Conservation (phyloP, 53 echinoderm and acorn worm genomes). For the Crossaster papposus region DNA sequence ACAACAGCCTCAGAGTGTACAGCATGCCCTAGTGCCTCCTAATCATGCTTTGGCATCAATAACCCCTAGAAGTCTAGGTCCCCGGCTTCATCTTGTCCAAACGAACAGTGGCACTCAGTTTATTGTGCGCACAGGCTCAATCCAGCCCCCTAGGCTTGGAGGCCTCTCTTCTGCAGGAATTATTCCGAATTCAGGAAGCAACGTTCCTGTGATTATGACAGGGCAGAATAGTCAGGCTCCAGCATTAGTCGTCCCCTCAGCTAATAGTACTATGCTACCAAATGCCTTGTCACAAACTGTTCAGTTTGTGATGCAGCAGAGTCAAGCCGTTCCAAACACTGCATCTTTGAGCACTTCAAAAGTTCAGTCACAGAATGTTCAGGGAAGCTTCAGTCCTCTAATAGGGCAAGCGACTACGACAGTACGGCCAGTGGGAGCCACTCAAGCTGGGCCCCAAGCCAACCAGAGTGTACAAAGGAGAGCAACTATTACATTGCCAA, state of each 20-base stretch:
- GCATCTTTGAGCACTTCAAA: background rate
- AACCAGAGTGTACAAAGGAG: background rate
- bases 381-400: background rate
- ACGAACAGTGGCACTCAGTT: slow-evolving; percentile 38
- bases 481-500: background rate
- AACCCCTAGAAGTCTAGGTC: background rate
- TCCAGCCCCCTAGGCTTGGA: slow-evolving; percentile 26
- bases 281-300: background rate
- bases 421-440: background rate
- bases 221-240: slow-evolving; percentile 3
- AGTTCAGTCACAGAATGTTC: slow-evolving; percentile 2
- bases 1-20: background rate
- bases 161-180: background rate
- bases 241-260: background rate
- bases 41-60: background rate
- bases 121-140: slow-evolving; percentile 25
- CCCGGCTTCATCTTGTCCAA: slow-evolving; percentile 38
- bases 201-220: slow-evolving; percentile 13
- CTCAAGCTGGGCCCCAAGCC: slow-evolving; percentile 11
- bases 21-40: background rate
- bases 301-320: slow-evolving; percentile 17
- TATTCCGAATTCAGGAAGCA: background rate
- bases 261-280: background rate
- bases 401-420: background rate
- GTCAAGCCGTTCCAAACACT: background rate